Percentiles rank a stretch among this genome's conserved stretches.
Evolutionary conservation across 2,888 invertebrate species (phyloP).

Genomic region (Lampropteryx suffumata): DNA sequence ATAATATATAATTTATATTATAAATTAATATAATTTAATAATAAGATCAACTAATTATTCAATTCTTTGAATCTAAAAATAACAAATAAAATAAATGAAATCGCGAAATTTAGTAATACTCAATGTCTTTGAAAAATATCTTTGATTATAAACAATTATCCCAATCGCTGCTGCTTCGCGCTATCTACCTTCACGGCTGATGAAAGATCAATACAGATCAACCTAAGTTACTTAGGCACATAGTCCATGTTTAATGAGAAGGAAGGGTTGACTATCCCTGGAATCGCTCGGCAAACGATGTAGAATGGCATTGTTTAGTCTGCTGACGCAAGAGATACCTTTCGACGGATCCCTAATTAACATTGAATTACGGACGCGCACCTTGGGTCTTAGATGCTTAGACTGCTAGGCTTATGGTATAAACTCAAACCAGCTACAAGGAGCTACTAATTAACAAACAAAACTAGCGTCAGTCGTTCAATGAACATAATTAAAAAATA

Average conservation of each 20-base stretch:
- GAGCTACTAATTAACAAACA: too few relatives aligned
- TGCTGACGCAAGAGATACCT: constrained; percentile 29
- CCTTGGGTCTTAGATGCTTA: constrained; percentile 16
- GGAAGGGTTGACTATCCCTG: constrained; percentile 44
- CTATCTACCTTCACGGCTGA: constrained; percentile 19
- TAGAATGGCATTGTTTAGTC: constrained; percentile 46
- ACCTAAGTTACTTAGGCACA: constrained; percentile 36
- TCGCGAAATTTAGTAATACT: constrained; percentile 2
- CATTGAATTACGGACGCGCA: constrained; percentile 36
- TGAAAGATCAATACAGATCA: constrained; percentile 26
- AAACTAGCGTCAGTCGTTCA: too few relatives aligned
- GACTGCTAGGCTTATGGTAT: constrained; percentile 5
- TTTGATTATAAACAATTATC: constrained; percentile 7
- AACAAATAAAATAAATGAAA: too few relatives aligned
- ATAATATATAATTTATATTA: too few relatives aligned
- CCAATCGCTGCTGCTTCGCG: constrained; percentile 7
- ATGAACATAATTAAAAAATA: too few relatives aligned
- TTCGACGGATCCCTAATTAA: constrained; percentile 42
- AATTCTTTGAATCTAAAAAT: too few relatives aligned
- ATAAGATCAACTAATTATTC: too few relatives aligned
- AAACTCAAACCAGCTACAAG: background rate
- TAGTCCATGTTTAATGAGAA: constrained; percentile 56
- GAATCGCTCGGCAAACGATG: constrained; percentile 39
- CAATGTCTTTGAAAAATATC: too few relatives aligned
- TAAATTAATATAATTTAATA: too few relatives aligned